Evolutionary conservation across 2,113 vertebrate species (phyloP).

Genomic region (Rutilus rutilus): DNA sequence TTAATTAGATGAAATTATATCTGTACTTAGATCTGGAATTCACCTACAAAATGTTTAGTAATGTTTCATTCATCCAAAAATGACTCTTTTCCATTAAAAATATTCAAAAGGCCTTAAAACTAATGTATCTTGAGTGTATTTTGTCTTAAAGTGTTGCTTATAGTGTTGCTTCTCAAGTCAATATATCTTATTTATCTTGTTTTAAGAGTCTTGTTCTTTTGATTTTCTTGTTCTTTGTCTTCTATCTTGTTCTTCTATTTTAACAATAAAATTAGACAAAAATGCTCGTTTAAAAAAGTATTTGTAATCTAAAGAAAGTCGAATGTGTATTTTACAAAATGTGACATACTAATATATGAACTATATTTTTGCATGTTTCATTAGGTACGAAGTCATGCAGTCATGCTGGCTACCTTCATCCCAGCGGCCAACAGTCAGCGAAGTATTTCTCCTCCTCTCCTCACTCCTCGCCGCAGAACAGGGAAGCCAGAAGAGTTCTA

Average conservation of each 20-base stretch:
- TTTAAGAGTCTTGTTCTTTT: no score
- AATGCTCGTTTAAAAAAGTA: neutral
- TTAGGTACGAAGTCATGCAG: constrained; percentile 93
- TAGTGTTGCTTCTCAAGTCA: no score
- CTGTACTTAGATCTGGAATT: neutral
- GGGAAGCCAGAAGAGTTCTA: constrained; percentile 63
- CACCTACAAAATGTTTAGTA: no score
- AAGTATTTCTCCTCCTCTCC: constrained; percentile 89
- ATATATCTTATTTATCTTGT: no score
- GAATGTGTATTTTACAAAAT: neutral
- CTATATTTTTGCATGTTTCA: constrained; percentile 19
- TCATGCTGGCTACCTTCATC: constrained; percentile 88
- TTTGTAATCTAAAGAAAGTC: neutral
- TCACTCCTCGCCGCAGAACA: constrained; percentile 83
- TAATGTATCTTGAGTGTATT: neutral
- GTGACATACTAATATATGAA: no score
- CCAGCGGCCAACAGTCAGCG: constrained; percentile 85
- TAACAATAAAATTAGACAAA: neutral
- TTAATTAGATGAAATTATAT: neutral
- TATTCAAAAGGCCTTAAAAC: neutral
- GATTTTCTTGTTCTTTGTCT: no score
- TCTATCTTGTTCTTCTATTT: no score
- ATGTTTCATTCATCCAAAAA: no score
- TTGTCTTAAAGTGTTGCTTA: neutral
- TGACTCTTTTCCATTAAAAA: no score